Conservation (phyloP, 2,113 vertebrate genomes). For the Xyliphius kryptos region DNA sequence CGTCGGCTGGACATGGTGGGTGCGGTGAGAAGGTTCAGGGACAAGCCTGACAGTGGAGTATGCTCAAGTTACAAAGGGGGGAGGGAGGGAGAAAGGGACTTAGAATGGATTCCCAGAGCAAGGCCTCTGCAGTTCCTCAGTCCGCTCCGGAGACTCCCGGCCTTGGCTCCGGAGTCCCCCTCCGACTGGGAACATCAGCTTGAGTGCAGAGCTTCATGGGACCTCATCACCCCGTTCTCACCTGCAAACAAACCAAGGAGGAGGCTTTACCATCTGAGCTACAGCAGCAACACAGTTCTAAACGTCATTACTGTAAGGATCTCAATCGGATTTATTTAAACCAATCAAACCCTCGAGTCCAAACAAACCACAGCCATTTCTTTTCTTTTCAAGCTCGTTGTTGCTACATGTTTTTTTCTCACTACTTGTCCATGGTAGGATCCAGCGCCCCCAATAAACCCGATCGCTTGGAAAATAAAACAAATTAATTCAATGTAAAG, state of each 20-base stretch:
- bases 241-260: constrained; percentile 22
- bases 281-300: background rate
- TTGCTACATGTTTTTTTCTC: too few species aligned
- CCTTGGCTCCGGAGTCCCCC: constrained; percentile 53
- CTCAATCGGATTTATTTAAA: too few species aligned
- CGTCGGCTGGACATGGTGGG: constrained; percentile 84
- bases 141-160: constrained; percentile 54
- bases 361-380: too few species aligned
- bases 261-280: background rate
- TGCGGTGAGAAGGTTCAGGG: constrained; percentile 24
- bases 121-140: constrained; percentile 36
- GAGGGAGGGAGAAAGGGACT: constrained; percentile 42
- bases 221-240: constrained; percentile 58
- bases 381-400: too few species aligned
- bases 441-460: too few species aligned
- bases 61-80: constrained; percentile 43
- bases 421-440: too few species aligned
- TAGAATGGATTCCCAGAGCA: constrained; percentile 31
- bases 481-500: too few species aligned
- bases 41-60: constrained; percentile 37
- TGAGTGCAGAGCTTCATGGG: constrained; percentile 56
- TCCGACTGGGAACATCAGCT: constrained; percentile 62
- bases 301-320: too few species aligned
- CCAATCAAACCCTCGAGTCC: too few species aligned
- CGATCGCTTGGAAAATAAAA: too few species aligned